phyloP scores from a whole-genome alignment of 1,140 invertebrate species.

The Druon quercuslanigerum region DNA sequence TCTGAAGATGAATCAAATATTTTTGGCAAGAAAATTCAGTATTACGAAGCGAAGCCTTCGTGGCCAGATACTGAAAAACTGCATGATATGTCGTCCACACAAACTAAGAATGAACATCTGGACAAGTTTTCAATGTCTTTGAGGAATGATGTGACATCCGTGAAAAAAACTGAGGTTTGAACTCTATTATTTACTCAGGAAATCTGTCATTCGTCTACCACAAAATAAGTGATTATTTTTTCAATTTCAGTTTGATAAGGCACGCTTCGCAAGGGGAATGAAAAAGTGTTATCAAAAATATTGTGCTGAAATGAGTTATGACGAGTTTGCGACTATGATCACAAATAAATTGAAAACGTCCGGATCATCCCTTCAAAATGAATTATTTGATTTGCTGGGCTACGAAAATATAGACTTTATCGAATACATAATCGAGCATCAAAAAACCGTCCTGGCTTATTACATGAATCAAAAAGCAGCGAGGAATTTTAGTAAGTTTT shows the following conservation, averaged over 20 bases:
- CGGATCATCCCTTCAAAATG: slow-evolving; percentile 88
- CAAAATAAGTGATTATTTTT: slow-evolving; percentile 46
- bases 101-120: slow-evolving; percentile 45
- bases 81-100: slow-evolving; percentile 57
- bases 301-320: slow-evolving; percentile 73
- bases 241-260: slow-evolving; percentile 76
- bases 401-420: slow-evolving; percentile 93
- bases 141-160: slow-evolving; percentile 38
- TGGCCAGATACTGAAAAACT: slow-evolving; percentile 64
- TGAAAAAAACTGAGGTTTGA: slow-evolving; percentile 70
- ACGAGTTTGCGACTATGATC: slow-evolving; percentile 79
- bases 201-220: slow-evolving; percentile 25
- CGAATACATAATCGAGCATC: slow-evolving; percentile 84
- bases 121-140: slow-evolving; percentile 62
- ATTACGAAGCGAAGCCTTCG: slow-evolving; percentile 50
- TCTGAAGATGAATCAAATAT: slow-evolving; percentile 36
- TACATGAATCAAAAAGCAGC: slow-evolving; percentile 63
- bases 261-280: slow-evolving; percentile 77
- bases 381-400: slow-evolving; percentile 91
- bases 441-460: slow-evolving; percentile 76
- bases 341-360: slow-evolving; percentile 79
- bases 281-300: slow-evolving; percentile 74
- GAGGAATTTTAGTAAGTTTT: slow-evolving; percentile 58
- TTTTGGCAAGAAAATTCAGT: slow-evolving; percentile 63
- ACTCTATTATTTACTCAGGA: slow-evolving; percentile 43